Conservation (phyloP, 2,888 invertebrate species). For the Lasioglossum zephyrum region DNA sequence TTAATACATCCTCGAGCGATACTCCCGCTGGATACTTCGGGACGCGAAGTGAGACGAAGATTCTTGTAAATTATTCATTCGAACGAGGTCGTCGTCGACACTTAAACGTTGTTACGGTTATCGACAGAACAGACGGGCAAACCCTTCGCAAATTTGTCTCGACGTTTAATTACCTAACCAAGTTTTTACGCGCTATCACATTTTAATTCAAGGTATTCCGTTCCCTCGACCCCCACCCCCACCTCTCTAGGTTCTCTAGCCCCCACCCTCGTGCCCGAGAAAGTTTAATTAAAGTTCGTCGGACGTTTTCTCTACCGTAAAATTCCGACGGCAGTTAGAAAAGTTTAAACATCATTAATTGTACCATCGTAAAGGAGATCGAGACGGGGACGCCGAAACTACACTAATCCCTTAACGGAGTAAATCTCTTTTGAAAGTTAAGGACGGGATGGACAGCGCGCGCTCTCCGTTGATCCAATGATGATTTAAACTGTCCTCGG, state of each 20-base stretch:
- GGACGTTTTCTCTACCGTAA: conserved; percentile 64
- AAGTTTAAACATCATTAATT: conserved; percentile 75
- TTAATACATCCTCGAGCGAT: conserved; percentile 9
- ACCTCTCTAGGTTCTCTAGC: background rate
- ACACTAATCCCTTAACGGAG: conserved; percentile 64
- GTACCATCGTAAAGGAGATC: conserved; percentile 59
- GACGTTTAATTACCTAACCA: conserved; percentile 73
- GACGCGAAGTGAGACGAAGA: background rate
- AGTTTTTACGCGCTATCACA: conserved; percentile 73
- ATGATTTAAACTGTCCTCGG: conserved; percentile 13
- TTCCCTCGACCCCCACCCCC: conserved; percentile 23
- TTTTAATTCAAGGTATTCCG: conserved; percentile 74
- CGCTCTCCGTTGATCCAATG: conserved; percentile 10
- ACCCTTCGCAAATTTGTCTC: conserved; percentile 63
- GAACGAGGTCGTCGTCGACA: conserved; percentile 35
- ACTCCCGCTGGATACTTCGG: background rate
- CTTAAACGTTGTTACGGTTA: conserved; percentile 38
- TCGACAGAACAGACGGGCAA: conserved; percentile 39
- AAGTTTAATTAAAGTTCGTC: conserved; percentile 77
- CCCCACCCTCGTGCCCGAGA: conserved; percentile 10
- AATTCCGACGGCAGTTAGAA: conserved; percentile 72
- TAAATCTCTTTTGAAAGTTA: conserved; percentile 59
- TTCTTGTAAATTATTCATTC: conserved; percentile 37
- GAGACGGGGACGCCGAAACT: conserved; percentile 48
- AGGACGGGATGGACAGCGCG: conserved; percentile 34